Evolutionary conservation across 2,888 invertebrate genomes (phyloP).

Genomic region (Latrodectus hesperus): DNA sequence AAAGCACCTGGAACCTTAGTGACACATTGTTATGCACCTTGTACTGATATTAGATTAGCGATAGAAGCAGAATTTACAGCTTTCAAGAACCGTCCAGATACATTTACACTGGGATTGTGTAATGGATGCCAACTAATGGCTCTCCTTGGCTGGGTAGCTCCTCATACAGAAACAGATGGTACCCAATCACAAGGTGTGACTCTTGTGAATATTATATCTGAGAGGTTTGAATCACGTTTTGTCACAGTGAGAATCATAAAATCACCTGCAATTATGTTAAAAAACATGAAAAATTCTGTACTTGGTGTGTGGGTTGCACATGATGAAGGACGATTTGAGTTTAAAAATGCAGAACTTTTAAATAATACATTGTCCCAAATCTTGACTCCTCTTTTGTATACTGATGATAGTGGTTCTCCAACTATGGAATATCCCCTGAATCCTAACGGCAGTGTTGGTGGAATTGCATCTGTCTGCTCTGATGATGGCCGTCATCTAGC

Average conservation of each 20-base stretch:
- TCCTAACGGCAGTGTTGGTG: conserved; percentile 91
- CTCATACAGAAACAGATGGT: conserved; percentile 65
- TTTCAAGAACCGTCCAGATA: conserved; percentile 83
- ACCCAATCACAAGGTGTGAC: conserved; percentile 77
- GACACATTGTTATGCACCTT: conserved; percentile 96
- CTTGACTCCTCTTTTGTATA: conserved; percentile 87
- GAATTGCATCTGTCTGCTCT: conserved; percentile 92
- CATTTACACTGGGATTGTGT: conserved; percentile 97
- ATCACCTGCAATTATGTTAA: conserved; percentile 87
- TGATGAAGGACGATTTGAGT: conserved; percentile 84
- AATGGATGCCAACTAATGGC: conserved; percentile 99
- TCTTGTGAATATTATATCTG: conserved; percentile 90
- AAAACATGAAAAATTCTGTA: conserved; percentile 89
- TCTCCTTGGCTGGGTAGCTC: conserved; percentile 89
- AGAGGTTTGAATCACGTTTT: conserved; percentile 90
- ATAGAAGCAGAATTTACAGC: conserved; percentile 84
- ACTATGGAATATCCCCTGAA: conserved; percentile 88
- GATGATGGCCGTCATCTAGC: conserved; percentile 94
- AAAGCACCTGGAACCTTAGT: conserved; percentile 86
- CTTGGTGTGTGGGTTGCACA: conserved; percentile 98
- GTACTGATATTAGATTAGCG: conserved; percentile 88
- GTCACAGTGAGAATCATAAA: conserved; percentile 84
- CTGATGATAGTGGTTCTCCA: conserved; percentile 84
- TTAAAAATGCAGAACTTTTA: conserved; percentile 70
- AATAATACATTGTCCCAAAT: conserved; percentile 76